A percentile compares a stretch with the other conserved stretches of the same genome.
Conservation (phyloP, 2,113 vertebrate species). For the Crotalus viridis region DNA sequence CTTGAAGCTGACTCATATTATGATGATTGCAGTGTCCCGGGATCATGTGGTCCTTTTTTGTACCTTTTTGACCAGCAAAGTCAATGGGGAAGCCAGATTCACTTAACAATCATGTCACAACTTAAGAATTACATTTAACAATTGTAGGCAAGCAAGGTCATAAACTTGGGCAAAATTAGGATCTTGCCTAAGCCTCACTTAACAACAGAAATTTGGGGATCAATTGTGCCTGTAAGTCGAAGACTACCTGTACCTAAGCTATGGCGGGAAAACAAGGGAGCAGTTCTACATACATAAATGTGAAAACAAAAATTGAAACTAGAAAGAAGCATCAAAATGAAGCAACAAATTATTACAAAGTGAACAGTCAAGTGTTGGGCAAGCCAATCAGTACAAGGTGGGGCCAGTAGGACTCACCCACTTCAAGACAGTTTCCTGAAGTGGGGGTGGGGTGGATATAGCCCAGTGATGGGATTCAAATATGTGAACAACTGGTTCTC, state of each 20-base stretch:
- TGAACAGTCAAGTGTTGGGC: background rate
- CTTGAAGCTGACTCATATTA: background rate
- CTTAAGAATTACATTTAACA: background rate
- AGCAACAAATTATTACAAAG: background rate
- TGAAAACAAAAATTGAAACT: accelerated
- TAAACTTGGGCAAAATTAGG: background rate
- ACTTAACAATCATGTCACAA: background rate
- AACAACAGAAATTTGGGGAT: background rate
- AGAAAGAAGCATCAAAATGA: background rate
- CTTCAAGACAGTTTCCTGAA: background rate
- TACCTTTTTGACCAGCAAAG: background rate
- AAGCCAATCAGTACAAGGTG: background rate
- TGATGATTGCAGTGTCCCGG: background rate
- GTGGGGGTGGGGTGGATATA: background rate
- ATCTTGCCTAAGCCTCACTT: background rate
- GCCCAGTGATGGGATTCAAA: background rate
- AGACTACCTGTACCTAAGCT: background rate
- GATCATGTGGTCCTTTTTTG: background rate
- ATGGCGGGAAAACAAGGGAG: background rate
- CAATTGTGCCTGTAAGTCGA: background rate
- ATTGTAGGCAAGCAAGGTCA: background rate
- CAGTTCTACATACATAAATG: background rate
- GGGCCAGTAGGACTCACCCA: background rate
- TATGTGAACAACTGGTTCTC: too few relatives aligned
- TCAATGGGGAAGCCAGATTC: background rate